Evolutionary conservation across 2,113 vertebrate genomes (phyloP).

Genomic region (Melanocharis versteri): DNA sequence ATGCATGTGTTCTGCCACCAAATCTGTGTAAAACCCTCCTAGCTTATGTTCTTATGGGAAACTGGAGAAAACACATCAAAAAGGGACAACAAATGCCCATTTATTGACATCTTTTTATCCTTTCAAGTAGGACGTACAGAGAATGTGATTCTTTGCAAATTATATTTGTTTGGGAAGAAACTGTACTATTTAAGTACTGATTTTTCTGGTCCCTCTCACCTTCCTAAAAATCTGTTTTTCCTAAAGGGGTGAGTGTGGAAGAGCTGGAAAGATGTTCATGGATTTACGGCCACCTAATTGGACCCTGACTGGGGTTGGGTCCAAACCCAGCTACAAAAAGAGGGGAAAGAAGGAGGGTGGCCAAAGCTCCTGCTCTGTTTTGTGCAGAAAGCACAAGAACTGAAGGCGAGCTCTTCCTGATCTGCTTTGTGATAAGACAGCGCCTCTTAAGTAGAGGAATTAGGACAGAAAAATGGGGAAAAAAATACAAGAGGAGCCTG

Average conservation of each 20-base stretch:
- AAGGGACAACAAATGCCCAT: slow-evolving; percentile 34
- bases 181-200: neutral
- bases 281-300: neutral
- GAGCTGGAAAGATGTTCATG: neutral
- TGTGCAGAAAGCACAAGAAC: neutral
- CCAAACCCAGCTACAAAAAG: neutral
- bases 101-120: slow-evolving; percentile 50
- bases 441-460: slow-evolving; percentile 3
- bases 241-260: neutral
- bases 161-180: neutral
- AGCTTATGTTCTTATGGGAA: slow-evolving; percentile 70
- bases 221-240: neutral
- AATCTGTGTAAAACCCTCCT: slow-evolving; percentile 67
- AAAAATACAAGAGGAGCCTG: neutral
- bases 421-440: neutral
- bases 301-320: accelerated
- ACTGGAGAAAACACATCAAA: neutral
- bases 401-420: neutral
- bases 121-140: neutral
- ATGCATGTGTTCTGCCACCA: slow-evolving; percentile 65
- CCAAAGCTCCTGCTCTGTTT: neutral
- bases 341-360: neutral
- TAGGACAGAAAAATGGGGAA: neutral
- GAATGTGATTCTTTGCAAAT: neutral
- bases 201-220: neutral